Evolutionary conservation across 2,888 invertebrate genomes (phyloP).

Genomic region (Macrosoma leucophasiata): DNA sequence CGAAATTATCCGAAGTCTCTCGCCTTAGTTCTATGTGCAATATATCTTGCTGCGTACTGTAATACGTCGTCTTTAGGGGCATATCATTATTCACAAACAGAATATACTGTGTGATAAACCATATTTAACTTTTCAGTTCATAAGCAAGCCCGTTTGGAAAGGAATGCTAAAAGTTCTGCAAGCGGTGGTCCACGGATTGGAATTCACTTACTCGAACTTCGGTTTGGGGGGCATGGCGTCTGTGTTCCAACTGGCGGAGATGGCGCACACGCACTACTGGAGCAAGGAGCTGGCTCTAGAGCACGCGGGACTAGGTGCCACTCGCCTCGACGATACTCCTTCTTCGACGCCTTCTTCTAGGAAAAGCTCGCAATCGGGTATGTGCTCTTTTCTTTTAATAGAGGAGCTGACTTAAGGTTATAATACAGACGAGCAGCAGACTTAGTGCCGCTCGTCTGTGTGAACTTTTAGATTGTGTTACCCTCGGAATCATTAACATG

Average conservation of each 20-base stretch:
- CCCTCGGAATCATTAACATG: too few species aligned
- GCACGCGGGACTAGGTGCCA: conserved; percentile 70
- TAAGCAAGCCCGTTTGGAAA: conserved; percentile 94
- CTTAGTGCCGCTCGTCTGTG: too few species aligned
- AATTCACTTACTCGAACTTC: conserved; percentile 93
- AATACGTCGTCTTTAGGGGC: too few species aligned
- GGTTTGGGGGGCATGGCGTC: conserved; percentile 98
- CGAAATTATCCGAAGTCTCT: too few species aligned
- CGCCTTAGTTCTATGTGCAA: too few species aligned
- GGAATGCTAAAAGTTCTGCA: conserved; percentile 95
- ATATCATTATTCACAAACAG: too few species aligned
- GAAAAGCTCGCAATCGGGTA: conserved; percentile 81
- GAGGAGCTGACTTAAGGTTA: neutral
- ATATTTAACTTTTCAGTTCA: conserved; percentile 84
- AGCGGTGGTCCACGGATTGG: conserved; percentile 92
- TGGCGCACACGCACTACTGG: conserved; percentile 99
- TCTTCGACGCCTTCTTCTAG: conserved; percentile 74
- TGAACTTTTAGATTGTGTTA: too few species aligned
- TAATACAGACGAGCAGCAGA: too few species aligned
- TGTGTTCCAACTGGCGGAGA: conserved; percentile 97
- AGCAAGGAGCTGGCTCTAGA: conserved; percentile 84
- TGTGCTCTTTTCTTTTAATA: conserved; percentile 3
- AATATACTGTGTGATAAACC: too few species aligned
- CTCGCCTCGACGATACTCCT: conserved; percentile 49
- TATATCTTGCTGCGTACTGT: too few species aligned